Evolutionary conservation across 2,797 vertebrate genomes (phyloP), one percentile per base, ranked within the genome.

Genomic region (Sylvia borin): DNA sequence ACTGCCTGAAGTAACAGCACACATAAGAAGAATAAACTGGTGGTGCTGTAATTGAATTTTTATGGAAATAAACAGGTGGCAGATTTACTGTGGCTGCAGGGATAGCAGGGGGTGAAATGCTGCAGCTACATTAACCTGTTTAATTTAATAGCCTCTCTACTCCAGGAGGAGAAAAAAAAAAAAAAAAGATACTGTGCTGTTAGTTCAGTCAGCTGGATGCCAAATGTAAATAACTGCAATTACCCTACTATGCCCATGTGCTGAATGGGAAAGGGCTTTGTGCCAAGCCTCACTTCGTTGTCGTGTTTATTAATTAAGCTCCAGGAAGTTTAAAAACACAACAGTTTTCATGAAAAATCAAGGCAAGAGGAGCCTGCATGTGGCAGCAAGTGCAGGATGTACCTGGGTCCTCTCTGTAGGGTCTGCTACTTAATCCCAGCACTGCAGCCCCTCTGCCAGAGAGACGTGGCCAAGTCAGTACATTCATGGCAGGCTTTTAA

Each of bases 21-120:
- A 38, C 94, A 60, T 95, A 97, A 97, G 97, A 98, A 97, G 96
- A 97, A 95, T 95, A 97, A 97, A 98, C 94, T 93, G 86, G 91
- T n/a, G 18, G 95, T 90, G 93, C 95, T 86, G 77, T 98, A 98
- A 98, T 98, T 98, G 97, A 98, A 98, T 98, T 98, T 98, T 98
- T 98, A 98, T 98, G 98, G 98, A 98, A 98, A 98, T 98, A 98
- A 98, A 98, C 97, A 98, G 98, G 97, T 98, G 97, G 97, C 96
- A 98, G 97, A 98, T 98, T 98, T 98, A 98, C 96, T 96, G 36
- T 95, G 96, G 96, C 97, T 96, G 94, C 67, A 66, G 96, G 97
- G 96, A 95, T 96, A 84, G 94, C 72, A 92, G 97, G 95, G 97
- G 96, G 96, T 38, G 83, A 97, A 96, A 95, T 85, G 95, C 94